A percentile compares a stretch with the other conserved stretches of the same genome.
These are phyloP conservation scores for Rhopalosiphum nymphaeae DNA, from an alignment of 2,888 invertebrate species.

Conservation along the genomic window DNA sequence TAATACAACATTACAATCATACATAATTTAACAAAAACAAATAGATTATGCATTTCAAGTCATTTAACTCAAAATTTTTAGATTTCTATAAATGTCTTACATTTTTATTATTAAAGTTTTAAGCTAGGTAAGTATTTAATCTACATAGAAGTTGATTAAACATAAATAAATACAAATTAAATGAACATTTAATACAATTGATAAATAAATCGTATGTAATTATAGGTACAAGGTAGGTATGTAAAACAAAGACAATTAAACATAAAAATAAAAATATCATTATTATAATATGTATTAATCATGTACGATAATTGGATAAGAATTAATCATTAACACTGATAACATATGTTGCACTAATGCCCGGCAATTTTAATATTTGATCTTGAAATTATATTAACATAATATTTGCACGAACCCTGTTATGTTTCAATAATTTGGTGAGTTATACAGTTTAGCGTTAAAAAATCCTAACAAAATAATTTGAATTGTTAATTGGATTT, in stretches of 20 bases:
- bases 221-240: background rate
- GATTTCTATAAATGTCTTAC: background rate
- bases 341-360: conserved; percentile 39
- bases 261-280: background rate
- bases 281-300: background rate
- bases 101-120: background rate
- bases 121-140: conserved; percentile 12
- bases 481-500: background rate
- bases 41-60: background rate
- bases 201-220: background rate
- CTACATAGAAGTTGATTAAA: background rate
- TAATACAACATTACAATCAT: background rate
- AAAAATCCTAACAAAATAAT: background rate
- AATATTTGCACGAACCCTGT: conserved; percentile 47
- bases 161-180: conserved; percentile 16
- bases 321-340: background rate
- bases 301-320: background rate
- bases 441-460: background rate
- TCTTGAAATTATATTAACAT: conserved; percentile 10
- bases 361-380: conserved; percentile 37
- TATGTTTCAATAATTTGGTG: background rate
- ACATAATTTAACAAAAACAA: conserved; percentile 12
- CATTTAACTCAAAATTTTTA: background rate
- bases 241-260: background rate
- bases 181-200: background rate